A percentile compares a stretch with the other conserved stretches of the same genome.
Evolutionary conservation across 2,888 invertebrate genomes (phyloP).

Genomic region (Charanyca ferruginea): DNA sequence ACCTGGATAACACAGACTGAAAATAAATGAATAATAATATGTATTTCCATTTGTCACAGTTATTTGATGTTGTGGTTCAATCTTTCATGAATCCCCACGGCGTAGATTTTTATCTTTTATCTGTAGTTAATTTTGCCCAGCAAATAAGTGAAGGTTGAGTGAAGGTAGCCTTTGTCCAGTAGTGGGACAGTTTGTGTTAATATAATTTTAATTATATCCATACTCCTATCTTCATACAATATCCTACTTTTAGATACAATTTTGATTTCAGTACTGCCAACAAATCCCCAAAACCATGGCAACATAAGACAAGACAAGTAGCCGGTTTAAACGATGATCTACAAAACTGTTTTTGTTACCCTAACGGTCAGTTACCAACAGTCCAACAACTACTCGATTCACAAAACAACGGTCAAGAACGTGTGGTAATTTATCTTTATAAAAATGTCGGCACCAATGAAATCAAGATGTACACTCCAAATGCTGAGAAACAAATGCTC

Average conservation of each 20-base stretch:
- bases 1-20: no score
- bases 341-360: slow-evolving; percentile 70
- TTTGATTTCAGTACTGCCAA: slow-evolving; percentile 43
- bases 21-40: no score
- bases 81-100: no score
- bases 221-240: no score
- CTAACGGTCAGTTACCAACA: slow-evolving; percentile 29
- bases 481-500: slow-evolving; percentile 70
- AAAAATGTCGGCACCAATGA: slow-evolving; percentile 60
- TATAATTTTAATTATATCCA: not conserved
- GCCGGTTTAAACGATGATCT: slow-evolving; percentile 6
- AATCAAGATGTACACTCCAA: slow-evolving; percentile 74
- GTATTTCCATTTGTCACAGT: no score
- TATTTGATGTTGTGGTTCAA: no score
- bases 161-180: not conserved
- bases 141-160: not conserved
- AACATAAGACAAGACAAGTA: slow-evolving; percentile 9
- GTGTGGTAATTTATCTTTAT: slow-evolving; percentile 79
- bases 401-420: slow-evolving; percentile 63
- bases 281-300: not conserved
- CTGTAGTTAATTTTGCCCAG: not conserved
- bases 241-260: not conserved
- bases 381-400: slow-evolving; percentile 64
- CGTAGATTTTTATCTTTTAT: no score
- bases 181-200: not conserved